Base-by-base conservation (phyloP, 2,888 invertebrate genomes). In the Orthosia gothica region DNA sequence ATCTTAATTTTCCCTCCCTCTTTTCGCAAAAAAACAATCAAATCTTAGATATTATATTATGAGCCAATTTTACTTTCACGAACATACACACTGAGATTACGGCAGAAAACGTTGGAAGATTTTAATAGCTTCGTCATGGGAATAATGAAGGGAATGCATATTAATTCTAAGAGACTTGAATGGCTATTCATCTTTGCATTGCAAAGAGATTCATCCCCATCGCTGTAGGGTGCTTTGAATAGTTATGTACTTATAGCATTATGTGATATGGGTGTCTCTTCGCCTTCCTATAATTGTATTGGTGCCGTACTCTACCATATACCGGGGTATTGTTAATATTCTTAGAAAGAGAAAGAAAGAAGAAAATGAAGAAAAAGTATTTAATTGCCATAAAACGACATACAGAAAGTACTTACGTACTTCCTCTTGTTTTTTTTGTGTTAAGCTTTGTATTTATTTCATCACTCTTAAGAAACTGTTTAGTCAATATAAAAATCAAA, bases 91-190 rank as follows among this genome's bases (percentile, higher is more conserved):
- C 89, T 89, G 89, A 90, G 91, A 92, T 91, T 91, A 91, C 88
- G 89, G 45, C 52, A 79, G 88, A 88, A 91, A 91, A 91, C 85
- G 87, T 89, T 90, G 90, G 89, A 88, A 91, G 90, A 92, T 93
- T 93, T 93, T 93, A 93, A 93, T 93, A 92, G 93, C 92, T 88
- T 89, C 89, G 92, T 93, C 90, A 91, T 90, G 91, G 87, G 91
- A 92, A 94, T 94, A 93, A 94, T 93, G 91, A 90, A 89, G 84
- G 88, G 89, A 93, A 94, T 94, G 93, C 94, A 94, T 94, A 94
- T 94, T 94, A 94, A 94, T 94, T 92, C 89, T 89, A 88, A 81
- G 70, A 79, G 87, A 91, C 90, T 91, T 92, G 92, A 93, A 94
- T 93, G 90, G 91, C 91, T 92, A 89, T 87, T 90, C 90, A 86